A percentile compares a stretch with the other conserved stretches of the same genome.
Evolutionary conservation across 2,888 invertebrate genomes (phyloP).

Genomic region (Acrobasis repandana): DNA sequence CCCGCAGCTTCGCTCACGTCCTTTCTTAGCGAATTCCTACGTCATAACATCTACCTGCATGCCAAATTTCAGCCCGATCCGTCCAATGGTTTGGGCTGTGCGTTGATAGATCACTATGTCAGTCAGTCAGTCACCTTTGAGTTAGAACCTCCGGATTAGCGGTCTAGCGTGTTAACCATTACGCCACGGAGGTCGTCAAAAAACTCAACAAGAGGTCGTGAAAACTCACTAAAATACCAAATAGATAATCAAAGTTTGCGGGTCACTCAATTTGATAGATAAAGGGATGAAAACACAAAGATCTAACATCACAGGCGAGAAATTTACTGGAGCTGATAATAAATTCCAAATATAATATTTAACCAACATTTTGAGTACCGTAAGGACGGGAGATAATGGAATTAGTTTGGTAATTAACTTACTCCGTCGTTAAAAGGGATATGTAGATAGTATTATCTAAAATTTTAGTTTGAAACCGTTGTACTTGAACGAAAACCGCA

Average conservation of each 20-base stretch:
- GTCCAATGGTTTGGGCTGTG: too few relatives aligned
- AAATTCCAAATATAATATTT: slow-evolving; percentile 30
- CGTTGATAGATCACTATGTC: too few relatives aligned
- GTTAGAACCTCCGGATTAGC: too few relatives aligned
- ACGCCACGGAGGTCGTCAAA: too few relatives aligned
- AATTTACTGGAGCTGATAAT: slow-evolving; percentile 29
- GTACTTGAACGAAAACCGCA: slow-evolving; percentile 16
- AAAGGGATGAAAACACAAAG: slow-evolving; percentile 36
- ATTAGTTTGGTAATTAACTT: slow-evolving; percentile 69
- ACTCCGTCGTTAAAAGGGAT: slow-evolving; percentile 63
- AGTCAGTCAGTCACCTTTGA: too few relatives aligned
- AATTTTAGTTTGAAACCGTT: slow-evolving; percentile 56
- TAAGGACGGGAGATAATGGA: slow-evolving; percentile 54
- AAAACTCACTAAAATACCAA: background rate
- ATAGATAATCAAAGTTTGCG: slow-evolving; percentile 8
- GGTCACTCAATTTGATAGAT: slow-evolving; percentile 4
- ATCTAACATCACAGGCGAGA: slow-evolving; percentile 47
- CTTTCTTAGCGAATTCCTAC: too few relatives aligned
- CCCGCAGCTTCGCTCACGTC: too few relatives aligned
- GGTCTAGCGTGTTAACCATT: too few relatives aligned
- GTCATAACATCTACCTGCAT: too few relatives aligned
- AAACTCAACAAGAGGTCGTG: too few relatives aligned
- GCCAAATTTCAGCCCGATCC: too few relatives aligned
- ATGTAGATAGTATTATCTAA: slow-evolving; percentile 50
- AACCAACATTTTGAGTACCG: slow-evolving; percentile 26